A percentile compares a stretch with the other conserved stretches of the same genome.
phyloP scores from a whole-genome alignment of 1,140 invertebrate species.

The Cydia strobilella region DNA sequence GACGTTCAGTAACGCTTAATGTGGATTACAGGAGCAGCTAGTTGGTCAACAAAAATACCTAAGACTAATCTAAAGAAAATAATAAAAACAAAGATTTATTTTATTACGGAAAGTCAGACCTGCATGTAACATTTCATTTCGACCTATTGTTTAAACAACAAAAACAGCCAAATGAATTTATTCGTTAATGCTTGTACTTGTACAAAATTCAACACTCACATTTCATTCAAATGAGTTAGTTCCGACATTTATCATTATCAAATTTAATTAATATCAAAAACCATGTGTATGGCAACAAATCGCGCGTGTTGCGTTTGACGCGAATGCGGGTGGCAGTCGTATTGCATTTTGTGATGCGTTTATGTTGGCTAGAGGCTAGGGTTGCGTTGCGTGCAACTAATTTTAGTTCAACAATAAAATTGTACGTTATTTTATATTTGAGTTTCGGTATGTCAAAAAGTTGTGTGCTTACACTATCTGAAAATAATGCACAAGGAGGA shows the following conservation, averaged over 20 bases:
- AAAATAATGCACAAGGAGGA: too few relatives aligned
- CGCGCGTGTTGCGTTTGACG: slow-evolving; percentile 56
- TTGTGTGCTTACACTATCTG: too few relatives aligned
- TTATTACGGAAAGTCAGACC: neutral
- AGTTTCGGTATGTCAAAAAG: too few relatives aligned
- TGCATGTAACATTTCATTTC: neutral
- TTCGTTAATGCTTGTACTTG: neutral
- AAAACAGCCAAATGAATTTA: slow-evolving; percentile 13
- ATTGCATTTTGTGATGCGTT: slow-evolving; percentile 44
- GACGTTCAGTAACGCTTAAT: neutral
- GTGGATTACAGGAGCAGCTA: neutral
- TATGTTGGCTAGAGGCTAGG: neutral
- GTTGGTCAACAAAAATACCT: too few relatives aligned
- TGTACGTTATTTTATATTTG: neutral
- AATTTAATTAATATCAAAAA: slow-evolving; percentile 52
- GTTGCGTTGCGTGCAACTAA: neutral
- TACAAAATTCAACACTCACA: slow-evolving; percentile 13
- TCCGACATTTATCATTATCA: slow-evolving; percentile 33
- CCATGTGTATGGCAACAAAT: slow-evolving; percentile 43
- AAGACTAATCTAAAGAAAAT: neutral
- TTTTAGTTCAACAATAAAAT: neutral
- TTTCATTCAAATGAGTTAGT: slow-evolving; percentile 25
- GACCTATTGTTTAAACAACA: slow-evolving; percentile 8
- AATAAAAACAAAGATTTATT: neutral
- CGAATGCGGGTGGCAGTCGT: slow-evolving; percentile 49